These are phyloP conservation scores for Patella caerulea DNA, from an alignment of 2,888 invertebrate genomes.

Conservation along the genomic window DNA sequence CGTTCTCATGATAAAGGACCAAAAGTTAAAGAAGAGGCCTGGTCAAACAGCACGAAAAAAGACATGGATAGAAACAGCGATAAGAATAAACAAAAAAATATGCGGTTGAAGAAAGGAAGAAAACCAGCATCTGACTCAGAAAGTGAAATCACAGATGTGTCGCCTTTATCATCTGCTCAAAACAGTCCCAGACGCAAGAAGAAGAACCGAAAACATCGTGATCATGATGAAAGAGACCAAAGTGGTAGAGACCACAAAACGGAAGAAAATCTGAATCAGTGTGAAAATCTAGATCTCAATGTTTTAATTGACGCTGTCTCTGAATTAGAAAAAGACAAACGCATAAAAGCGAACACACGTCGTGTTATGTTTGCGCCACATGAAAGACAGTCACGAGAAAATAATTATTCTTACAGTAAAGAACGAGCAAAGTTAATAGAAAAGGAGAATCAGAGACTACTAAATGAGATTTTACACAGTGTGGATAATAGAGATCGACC, in stretches of 20 bases:
- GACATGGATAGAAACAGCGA: conserved; percentile 19
- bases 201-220: conserved; percentile 11
- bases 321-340: conserved; percentile 61
- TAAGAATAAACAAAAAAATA: conserved; percentile 26
- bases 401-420: conserved; percentile 57
- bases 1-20: conserved; percentile 36
- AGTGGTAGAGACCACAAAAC: neutral
- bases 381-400: conserved; percentile 35
- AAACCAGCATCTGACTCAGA: conserved; percentile 50
- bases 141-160: conserved; percentile 67
- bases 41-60: conserved; percentile 3
- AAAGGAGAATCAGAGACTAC: conserved; percentile 64
- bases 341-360: conserved; percentile 54
- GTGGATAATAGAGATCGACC: conserved; percentile 36
- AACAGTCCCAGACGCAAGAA: conserved; percentile 37
- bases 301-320: conserved; percentile 63
- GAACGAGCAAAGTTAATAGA: conserved; percentile 60
- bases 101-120: conserved; percentile 30
- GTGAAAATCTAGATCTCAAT: conserved; percentile 55
- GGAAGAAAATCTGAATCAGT: conserved; percentile 35
- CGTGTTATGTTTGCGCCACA: conserved; percentile 61
- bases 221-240: conserved; percentile 21
- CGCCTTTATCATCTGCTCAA: conserved; percentile 58
- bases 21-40: conserved; percentile 15
- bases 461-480: conserved; percentile 59